Evolutionary conservation across 2,797 vertebrate genomes (phyloP).

Genomic region (Urophycis tenuis): DNA sequence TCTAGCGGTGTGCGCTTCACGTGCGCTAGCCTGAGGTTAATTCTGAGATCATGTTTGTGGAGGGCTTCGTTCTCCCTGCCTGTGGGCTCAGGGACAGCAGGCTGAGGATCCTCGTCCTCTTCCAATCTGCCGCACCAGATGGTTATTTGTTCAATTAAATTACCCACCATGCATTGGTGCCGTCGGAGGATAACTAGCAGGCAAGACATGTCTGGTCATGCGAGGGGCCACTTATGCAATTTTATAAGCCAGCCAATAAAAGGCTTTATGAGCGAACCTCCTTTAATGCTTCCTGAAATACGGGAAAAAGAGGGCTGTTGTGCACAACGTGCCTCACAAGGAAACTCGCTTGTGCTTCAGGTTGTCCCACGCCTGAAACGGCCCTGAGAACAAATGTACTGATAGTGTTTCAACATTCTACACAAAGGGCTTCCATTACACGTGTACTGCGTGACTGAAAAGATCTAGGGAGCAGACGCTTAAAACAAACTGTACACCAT

Average conservation of each 20-base stretch:
- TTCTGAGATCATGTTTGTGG: constrained; percentile 16
- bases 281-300: constrained; percentile 25
- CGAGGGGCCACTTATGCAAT: constrained; percentile 26
- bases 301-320: background rate
- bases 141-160: constrained; percentile 59
- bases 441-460: background rate
- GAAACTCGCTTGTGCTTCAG: background rate
- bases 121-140: constrained; percentile 56
- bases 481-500: background rate
- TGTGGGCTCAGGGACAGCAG: constrained; percentile 13
- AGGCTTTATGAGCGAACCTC: constrained; percentile 4
- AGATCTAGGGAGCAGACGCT: background rate
- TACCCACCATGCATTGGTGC: constrained; percentile 36
- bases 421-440: background rate
- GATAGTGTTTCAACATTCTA: background rate
- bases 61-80: background rate
- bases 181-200: constrained; percentile 25
- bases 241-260: constrained; percentile 36
- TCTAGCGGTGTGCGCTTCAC: background rate
- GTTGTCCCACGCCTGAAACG: background rate
- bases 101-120: constrained; percentile 33
- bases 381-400: background rate
- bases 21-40: background rate
- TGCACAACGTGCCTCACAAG: no score
- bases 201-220: constrained; percentile 13